Evolutionary conservation across 2,888 invertebrate species (phyloP).

Genomic region (Rhamnusium bicolor): DNA sequence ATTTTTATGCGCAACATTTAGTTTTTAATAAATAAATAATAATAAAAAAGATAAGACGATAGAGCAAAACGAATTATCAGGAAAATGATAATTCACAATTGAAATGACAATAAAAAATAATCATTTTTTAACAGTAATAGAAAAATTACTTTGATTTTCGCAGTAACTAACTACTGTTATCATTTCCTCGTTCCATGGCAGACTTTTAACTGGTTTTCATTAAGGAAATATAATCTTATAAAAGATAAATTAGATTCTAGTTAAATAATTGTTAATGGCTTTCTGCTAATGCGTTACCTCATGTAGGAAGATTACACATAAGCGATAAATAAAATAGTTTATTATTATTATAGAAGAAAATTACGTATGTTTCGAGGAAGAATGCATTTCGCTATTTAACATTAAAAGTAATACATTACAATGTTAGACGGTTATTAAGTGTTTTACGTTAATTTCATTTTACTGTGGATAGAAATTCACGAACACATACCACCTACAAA

Average conservation of each 20-base stretch:
- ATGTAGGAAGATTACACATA: conserved; percentile 14
- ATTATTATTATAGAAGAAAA: conserved; percentile 27
- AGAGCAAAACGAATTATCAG: no score
- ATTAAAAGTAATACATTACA: neutral
- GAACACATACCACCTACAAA: no score
- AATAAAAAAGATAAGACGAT: no score
- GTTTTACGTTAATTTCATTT: no score
- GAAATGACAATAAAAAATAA: no score
- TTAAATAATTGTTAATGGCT: conserved; percentile 6
- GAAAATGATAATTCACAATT: no score
- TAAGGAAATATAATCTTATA: conserved; percentile 2
- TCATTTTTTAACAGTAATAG: no score
- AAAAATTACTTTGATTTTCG: no score
- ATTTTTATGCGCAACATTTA: no score
- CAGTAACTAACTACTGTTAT: neutral
- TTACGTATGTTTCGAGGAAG: neutral
- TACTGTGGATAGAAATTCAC: no score
- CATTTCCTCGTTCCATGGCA: neutral
- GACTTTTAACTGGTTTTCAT: neutral
- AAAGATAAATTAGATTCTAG: neutral
- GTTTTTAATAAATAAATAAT: no score
- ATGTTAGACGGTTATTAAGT: neutral
- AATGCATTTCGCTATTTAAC: neutral
- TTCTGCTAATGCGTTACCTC: conserved; percentile 14
- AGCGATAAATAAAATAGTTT: conserved; percentile 19